Base-by-base conservation (phyloP, 2,113 vertebrate genomes). In the Eonycteris spelaea region DNA sequence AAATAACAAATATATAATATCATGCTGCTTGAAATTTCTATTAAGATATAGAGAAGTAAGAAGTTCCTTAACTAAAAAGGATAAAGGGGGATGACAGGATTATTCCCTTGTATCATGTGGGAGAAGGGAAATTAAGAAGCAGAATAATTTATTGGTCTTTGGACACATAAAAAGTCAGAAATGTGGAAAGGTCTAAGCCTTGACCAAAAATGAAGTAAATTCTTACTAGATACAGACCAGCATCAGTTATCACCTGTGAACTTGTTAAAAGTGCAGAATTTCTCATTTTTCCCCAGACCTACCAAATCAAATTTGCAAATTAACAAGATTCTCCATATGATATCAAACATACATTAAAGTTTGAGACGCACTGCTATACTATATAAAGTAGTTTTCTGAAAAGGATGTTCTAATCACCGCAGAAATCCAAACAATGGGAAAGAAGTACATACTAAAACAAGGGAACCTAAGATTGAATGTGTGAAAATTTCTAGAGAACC, bases 281-380 rank as follows among this genome's bases (percentile, higher is more conserved):
- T 61, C 22, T 63, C 48, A 33, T 15, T 35, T 86, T 30, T 87
- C 35, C 33, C 30, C 33, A 74, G 7, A 59, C 43, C 33, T 61
- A 94, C 14, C 26, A 94, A 94, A 67, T 35, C 24, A 61, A 94
- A 78, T 68, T 53, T 70, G 13, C 55, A 93, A 51, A 86, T 93
- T 65, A 95, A 85, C 43, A 79, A 92, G 38, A 94, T 59, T 67
- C 30, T 18, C 65, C 38, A 88, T 15, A 61, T 80, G 40, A 48
- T 40, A 84, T 21, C 3, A 88, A 40, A 55, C 2, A 26, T 33
- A 70, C 33, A 73, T 28, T 80, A 7, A 79, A 57, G 19, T 74
- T 19, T 40, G 53, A 96, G 68, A 67, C 67, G 21, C 51, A 90
- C 55, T 28, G n/a, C 16, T 86, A 18, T 48, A 77, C 26, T 24